Evolutionary conservation across 2,888 invertebrate genomes (phyloP).

Genomic region (Branchellion lobata): DNA sequence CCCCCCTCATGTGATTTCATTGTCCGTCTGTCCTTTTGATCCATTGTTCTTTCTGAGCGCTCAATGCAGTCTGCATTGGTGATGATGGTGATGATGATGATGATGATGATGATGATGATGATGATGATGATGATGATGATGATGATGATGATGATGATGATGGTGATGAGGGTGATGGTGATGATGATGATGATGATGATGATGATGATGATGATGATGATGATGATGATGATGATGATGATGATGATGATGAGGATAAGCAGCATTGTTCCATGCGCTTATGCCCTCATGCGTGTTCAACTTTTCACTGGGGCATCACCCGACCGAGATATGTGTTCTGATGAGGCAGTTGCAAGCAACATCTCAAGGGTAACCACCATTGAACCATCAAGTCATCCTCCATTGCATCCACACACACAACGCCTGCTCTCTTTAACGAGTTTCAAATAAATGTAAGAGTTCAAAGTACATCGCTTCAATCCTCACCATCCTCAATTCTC

Average conservation of each 20-base stretch:
- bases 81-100: slow-evolving; percentile 24
- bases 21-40: background rate
- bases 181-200: background rate
- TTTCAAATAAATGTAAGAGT: too few relatives aligned
- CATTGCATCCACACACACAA: too few relatives aligned
- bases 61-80: background rate
- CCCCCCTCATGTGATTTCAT: background rate
- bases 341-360: too few relatives aligned
- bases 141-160: background rate
- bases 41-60: background rate
- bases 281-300: too few relatives aligned
- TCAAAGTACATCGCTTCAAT: too few relatives aligned
- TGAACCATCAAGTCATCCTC: too few relatives aligned
- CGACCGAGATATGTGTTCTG: too few relatives aligned
- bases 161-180: background rate
- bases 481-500: too few relatives aligned
- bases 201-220: background rate
- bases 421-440: too few relatives aligned
- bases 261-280: background rate
- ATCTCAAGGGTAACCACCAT: too few relatives aligned
- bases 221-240: background rate
- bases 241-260: too few relatives aligned
- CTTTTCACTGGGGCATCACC: too few relatives aligned
- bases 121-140: background rate
- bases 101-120: background rate